Conservation (phyloP, 2,888 invertebrate genomes). For the Ophion obscuratus region DNA sequence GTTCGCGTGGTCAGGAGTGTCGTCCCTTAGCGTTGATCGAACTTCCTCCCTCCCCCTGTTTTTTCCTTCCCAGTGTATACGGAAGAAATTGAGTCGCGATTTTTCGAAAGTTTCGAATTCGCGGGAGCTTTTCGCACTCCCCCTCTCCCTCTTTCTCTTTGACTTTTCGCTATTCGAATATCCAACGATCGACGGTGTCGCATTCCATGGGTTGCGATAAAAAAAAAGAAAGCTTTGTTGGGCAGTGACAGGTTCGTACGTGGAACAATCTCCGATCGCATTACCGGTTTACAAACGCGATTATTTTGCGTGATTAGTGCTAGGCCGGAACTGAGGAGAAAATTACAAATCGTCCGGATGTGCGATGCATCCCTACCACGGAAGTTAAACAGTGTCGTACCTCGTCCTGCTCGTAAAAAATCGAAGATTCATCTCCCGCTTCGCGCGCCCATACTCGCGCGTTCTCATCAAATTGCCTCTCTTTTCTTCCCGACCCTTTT, state of each 20-base stretch:
- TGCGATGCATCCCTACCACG: constrained; percentile 28
- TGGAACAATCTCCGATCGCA: constrained; percentile 24
- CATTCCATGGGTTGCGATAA: constrained; percentile 1
- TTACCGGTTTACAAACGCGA: constrained; percentile 43
- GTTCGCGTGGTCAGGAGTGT: constrained; percentile 66
- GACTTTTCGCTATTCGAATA: constrained; percentile 44
- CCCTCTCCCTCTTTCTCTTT: not conserved
- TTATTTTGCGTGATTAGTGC: constrained; percentile 41
- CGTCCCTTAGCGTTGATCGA: constrained; percentile 43
- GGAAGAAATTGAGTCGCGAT: not conserved
- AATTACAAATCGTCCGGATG: constrained; percentile 37
- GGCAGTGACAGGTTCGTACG: constrained; percentile 36
- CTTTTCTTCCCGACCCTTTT: not conserved
- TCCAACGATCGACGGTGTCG: not conserved
- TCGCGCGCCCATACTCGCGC: not conserved
- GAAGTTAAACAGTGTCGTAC: constrained; percentile 54
- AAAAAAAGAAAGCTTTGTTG: constrained; percentile 24
- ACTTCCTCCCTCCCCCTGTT: not conserved
- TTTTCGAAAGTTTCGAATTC: not conserved
- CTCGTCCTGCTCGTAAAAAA: constrained; percentile 12
- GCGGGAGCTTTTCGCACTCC: not conserved
- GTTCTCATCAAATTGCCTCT: not conserved
- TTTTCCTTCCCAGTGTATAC: constrained; percentile 3
- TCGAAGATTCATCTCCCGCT: constrained; percentile 47
- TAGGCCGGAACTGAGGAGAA: constrained; percentile 43